These are phyloP conservation scores for Marronus borbonicus DNA, from an alignment of 2,888 invertebrate species.

Conservation along the genomic window DNA sequence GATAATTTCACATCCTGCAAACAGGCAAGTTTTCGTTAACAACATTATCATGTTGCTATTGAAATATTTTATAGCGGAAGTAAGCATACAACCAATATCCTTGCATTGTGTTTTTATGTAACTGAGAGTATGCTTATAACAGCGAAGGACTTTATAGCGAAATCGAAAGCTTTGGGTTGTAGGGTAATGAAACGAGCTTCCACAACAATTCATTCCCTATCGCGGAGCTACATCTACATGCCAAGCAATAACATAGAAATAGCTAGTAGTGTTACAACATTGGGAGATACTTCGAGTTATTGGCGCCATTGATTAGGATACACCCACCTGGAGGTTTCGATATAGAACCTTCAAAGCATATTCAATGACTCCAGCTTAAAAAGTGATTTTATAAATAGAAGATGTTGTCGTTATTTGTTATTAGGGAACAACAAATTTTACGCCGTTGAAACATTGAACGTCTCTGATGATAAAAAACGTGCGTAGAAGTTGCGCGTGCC, in stretches of 20 bases:
- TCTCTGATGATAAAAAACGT: too few species aligned
- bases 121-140: slow-evolving; percentile 49
- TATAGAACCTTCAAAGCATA: slow-evolving; percentile 58
- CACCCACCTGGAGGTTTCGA: slow-evolving; percentile 53
- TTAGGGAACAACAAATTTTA: slow-evolving; percentile 64
- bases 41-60: background rate
- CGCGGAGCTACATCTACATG: slow-evolving; percentile 48
- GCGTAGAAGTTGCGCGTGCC: too few species aligned
- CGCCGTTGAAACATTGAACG: too few species aligned
- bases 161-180: slow-evolving; percentile 51
- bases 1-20: background rate
- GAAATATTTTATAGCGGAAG: background rate
- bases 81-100: background rate
- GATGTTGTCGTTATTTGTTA: slow-evolving; percentile 57
- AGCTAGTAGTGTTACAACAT: slow-evolving; percentile 26
- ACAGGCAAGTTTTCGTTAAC: too few species aligned
- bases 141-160: slow-evolving; percentile 48
- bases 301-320: slow-evolving; percentile 50
- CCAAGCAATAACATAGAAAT: slow-evolving; percentile 44
- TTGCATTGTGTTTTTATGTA: slow-evolving; percentile 50
- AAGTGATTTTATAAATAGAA: slow-evolving; percentile 57
- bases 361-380: slow-evolving; percentile 60
- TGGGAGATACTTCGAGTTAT: slow-evolving; percentile 47
- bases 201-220: slow-evolving; percentile 36
- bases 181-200: slow-evolving; percentile 46